Evolutionary conservation across 2,888 invertebrate genomes (phyloP).

Genomic region (Halocaridina rubra): DNA sequence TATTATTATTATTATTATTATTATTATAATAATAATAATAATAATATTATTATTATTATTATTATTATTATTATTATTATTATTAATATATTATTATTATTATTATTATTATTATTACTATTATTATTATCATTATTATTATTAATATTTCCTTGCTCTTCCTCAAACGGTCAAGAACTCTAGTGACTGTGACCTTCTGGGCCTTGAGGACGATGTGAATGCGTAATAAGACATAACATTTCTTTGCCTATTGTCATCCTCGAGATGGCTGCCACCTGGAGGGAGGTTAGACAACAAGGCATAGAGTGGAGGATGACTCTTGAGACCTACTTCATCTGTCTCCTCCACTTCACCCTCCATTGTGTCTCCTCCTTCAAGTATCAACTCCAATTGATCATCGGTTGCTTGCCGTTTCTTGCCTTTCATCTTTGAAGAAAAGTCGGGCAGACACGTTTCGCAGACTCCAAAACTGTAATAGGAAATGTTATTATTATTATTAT

Average conservation of each 20-base stretch:
- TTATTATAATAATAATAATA: too few species aligned
- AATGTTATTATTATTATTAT: too few species aligned
- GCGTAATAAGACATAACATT: neutral
- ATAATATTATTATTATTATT: too few species aligned
- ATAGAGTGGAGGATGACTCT: conserved; percentile 15
- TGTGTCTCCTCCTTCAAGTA: neutral
- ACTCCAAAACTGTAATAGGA: neutral
- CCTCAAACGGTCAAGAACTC: neutral
- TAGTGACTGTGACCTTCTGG: neutral
- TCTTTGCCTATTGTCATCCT: neutral
- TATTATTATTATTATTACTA: too few species aligned
- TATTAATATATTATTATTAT: too few species aligned
- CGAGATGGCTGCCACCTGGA: neutral
- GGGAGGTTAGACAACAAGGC: conserved; percentile 32
- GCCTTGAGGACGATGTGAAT: neutral
- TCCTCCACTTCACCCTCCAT: neutral
- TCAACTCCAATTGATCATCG: neutral
- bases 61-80: too few species aligned
- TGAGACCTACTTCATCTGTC: neutral
- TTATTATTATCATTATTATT: too few species aligned
- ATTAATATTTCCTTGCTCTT: too few species aligned
- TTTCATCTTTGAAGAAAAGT: conserved; percentile 20
- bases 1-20: too few species aligned
- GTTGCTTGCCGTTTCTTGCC: neutral
- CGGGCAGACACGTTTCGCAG: conserved; percentile 19